Evolutionary conservation across 2,888 invertebrate genomes (phyloP).

Genomic region (Ectemnius lituratus): DNA sequence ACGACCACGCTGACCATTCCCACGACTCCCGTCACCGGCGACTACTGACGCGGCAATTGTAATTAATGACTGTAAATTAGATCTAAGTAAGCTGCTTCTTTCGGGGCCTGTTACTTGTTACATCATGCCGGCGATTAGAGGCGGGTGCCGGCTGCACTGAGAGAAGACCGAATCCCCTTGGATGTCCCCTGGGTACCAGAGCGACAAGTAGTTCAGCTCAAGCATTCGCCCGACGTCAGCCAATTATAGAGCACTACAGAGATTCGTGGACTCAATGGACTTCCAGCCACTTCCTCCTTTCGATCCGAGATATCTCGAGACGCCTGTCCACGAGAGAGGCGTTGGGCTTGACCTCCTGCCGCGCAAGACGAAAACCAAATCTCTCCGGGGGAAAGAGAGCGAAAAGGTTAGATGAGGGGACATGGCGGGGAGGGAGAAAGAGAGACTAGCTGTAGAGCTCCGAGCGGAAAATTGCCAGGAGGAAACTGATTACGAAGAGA

Average conservation of each 20-base stretch:
- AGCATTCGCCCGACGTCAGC: too few species aligned
- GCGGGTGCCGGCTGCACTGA: background rate
- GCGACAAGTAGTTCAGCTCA: too few species aligned
- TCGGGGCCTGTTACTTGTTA: conserved; percentile 14
- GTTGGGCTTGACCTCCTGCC: too few species aligned
- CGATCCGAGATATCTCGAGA: too few species aligned
- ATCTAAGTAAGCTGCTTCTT: conserved; percentile 46
- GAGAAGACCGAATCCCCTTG: background rate
- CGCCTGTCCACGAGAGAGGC: too few species aligned
- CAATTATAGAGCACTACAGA: too few species aligned
- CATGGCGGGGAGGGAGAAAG: too few species aligned
- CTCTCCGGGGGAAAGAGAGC: too few species aligned
- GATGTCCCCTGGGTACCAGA: background rate
- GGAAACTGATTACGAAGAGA: conserved; percentile 2
- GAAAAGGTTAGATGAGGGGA: too few species aligned
- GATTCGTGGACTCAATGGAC: too few species aligned
- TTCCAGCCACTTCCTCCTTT: too few species aligned
- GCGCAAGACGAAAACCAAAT: too few species aligned
- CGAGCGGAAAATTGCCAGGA: conserved; percentile 2
- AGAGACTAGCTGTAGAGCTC: background rate
- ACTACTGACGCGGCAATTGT: conserved; percentile 43
- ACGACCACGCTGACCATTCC: conserved; percentile 45
- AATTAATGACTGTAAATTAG: conserved; percentile 59
- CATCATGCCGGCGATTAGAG: background rate
- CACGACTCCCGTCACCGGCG: conserved; percentile 32